Conservation (phyloP, 2,888 invertebrate species). For the Ichneumoninae sp. region DNA sequence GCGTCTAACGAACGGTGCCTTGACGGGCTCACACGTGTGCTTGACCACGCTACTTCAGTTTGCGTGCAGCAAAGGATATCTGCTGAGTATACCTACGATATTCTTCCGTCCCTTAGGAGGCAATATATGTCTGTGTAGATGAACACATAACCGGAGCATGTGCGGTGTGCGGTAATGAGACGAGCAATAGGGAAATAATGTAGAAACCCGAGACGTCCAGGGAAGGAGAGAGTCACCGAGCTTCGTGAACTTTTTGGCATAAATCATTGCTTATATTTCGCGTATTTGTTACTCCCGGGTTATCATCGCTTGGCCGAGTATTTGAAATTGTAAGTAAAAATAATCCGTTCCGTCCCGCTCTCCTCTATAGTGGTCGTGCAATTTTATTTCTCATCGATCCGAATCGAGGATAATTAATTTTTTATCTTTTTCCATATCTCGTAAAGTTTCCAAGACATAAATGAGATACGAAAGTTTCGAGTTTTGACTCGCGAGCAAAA, state of each 20-base stretch:
- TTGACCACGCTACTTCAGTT: slow-evolving; percentile 9
- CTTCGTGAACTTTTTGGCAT: neutral
- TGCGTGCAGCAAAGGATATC: neutral
- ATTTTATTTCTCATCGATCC: slow-evolving; percentile 10
- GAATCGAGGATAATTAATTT: slow-evolving; percentile 24
- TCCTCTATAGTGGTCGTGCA: neutral
- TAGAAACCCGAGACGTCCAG: slow-evolving; percentile 47
- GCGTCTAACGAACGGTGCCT: slow-evolving; percentile 70
- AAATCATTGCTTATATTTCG: slow-evolving; percentile 2
- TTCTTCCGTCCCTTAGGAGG: slow-evolving; percentile 18
- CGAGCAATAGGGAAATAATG: slow-evolving; percentile 45
- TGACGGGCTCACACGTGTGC: slow-evolving; percentile 55
- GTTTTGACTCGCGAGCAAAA: slow-evolving; percentile 51
- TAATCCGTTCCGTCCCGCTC: neutral
- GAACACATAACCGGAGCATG: slow-evolving; percentile 8
- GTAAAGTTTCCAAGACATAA: slow-evolving; percentile 36
- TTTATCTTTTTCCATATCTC: slow-evolving; percentile 50
- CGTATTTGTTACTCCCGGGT: neutral
- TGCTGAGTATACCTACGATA: slow-evolving; percentile 12
- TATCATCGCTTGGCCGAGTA: neutral
- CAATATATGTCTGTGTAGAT: slow-evolving; percentile 28
- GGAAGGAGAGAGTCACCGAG: neutral
- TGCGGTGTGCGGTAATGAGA: slow-evolving; percentile 34
- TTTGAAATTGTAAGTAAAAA: neutral
- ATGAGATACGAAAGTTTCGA: slow-evolving; percentile 56